These are phyloP conservation scores for Trissoscelio sp. DNA, from an alignment of 2,888 invertebrate genomes.

Conservation along the genomic window DNA sequence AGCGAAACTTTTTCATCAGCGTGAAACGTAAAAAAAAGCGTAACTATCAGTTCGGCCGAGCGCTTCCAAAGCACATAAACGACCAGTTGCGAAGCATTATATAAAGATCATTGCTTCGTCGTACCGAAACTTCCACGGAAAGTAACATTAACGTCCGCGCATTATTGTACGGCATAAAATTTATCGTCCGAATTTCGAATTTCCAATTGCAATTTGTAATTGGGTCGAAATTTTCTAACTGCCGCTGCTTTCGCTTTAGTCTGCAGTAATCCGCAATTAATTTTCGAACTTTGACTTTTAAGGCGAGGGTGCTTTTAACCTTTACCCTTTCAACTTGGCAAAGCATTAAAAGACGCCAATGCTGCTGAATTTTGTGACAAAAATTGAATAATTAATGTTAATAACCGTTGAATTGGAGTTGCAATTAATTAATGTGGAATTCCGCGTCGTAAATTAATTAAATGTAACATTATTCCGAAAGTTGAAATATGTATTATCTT, in stretches of 20 bases:
- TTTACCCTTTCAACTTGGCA: too few species aligned
- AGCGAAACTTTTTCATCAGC: constrained; percentile 46
- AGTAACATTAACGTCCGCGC: constrained; percentile 15
- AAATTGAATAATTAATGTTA: neutral
- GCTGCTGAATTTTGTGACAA: too few species aligned
- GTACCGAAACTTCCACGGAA: constrained; percentile 40
- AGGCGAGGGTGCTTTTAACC: too few species aligned
- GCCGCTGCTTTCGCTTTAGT: neutral
- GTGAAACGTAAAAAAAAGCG: constrained; percentile 35
- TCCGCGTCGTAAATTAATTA: constrained; percentile 49
- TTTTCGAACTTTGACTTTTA: neutral
- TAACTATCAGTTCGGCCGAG: constrained; percentile 44
- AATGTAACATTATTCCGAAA: constrained; percentile 56
- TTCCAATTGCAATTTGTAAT: constrained; percentile 10
- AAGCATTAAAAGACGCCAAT: too few species aligned
- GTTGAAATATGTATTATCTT: constrained; percentile 60
- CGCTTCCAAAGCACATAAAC: constrained; percentile 49
- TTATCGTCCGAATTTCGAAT: constrained; percentile 15
- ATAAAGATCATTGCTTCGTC: constrained; percentile 50
- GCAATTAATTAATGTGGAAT: constrained; percentile 35
- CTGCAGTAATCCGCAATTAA: neutral
- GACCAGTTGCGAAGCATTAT: constrained; percentile 40
- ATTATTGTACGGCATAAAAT: constrained; percentile 10
- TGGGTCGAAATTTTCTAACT: neutral
- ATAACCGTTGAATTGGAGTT: neutral